A percentile compares a stretch with the other conserved stretches of the same genome.
Conservation (phyloP, 2,888 invertebrate genomes). For the Heliconius sara region DNA sequence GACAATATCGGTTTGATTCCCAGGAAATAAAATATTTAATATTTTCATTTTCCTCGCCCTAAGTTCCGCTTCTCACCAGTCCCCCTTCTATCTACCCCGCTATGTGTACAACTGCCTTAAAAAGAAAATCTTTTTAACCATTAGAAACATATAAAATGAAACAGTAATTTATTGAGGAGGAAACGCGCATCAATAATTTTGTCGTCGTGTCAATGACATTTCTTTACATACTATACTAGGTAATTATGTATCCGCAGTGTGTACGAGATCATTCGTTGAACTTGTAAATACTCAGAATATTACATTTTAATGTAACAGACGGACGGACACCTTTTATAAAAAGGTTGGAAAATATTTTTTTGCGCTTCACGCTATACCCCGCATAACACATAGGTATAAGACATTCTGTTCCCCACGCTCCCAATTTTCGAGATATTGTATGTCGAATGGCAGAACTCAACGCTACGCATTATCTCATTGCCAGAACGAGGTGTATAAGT, state of each 20-base stretch:
- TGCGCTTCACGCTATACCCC: too few relatives aligned
- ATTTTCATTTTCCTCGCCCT: background rate
- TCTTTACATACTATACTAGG: conserved; percentile 20
- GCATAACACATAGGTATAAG: background rate
- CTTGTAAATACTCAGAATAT: conserved; percentile 1
- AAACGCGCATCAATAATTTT: conserved; percentile 22
- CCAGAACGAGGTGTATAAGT: too few relatives aligned
- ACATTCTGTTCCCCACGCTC: background rate
- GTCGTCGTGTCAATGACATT: conserved; percentile 36
- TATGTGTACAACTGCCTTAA: background rate
- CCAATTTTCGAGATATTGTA: too few relatives aligned
- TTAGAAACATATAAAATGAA: background rate
- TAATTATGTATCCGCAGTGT: background rate
- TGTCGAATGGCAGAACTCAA: too few relatives aligned
- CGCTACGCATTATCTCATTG: too few relatives aligned
- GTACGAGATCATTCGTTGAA: conserved; percentile 16
- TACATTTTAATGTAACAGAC: background rate
- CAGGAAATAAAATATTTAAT: too few relatives aligned
- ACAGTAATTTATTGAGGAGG: conserved; percentile 14
- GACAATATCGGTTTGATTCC: too few relatives aligned
- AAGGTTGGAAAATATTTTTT: background rate
- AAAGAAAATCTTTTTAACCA: background rate
- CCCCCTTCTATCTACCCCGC: too few relatives aligned
- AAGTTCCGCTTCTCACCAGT: background rate
- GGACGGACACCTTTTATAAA: background rate